Evolutionary conservation across 1,140 invertebrate genomes (phyloP).

Genomic region (Ooceraea biroi): DNA sequence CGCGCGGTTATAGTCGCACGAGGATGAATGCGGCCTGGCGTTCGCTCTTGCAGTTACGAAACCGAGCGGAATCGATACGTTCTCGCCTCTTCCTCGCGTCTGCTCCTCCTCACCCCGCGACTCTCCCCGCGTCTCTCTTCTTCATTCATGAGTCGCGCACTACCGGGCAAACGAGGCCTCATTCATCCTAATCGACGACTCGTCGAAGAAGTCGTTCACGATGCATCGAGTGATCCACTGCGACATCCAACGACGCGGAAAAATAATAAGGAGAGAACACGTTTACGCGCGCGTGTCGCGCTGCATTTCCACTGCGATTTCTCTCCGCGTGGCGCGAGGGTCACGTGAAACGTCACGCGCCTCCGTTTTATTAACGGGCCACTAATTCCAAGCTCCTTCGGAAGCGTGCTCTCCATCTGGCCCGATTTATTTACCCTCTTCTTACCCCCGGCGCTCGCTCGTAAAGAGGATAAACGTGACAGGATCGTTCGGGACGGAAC

Average conservation of each 20-base stretch:
- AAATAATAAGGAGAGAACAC: no score
- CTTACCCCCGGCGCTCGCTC: slow-evolving; percentile 13
- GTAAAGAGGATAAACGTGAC: slow-evolving; percentile 32
- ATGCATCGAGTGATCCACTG: not conserved
- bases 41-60: slow-evolving; percentile 55
- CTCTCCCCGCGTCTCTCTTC: slow-evolving; percentile 40
- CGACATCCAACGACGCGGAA: no score
- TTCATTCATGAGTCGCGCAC: slow-evolving; percentile 62
- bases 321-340: no score
- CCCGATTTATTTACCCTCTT: slow-evolving; percentile 46
- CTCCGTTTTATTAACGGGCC: not conserved
- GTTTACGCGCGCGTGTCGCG: no score
- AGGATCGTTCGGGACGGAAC: not conserved
- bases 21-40: slow-evolving; percentile 57
- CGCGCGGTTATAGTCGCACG: slow-evolving; percentile 68
- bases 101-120: no score
- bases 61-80: slow-evolving; percentile 65
- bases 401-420: slow-evolving; percentile 26
- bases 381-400: slow-evolving; percentile 32
- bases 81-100: not conserved
- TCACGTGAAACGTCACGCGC: not conserved
- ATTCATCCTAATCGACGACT: slow-evolving; percentile 43
- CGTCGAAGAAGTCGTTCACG: not conserved
- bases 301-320: no score
- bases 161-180: slow-evolving; percentile 36